Percentiles rank a stretch among this genome's conserved stretches.
Conservation (phyloP, 2,113 vertebrate genomes). For the Budorcas taxicolor region DNA sequence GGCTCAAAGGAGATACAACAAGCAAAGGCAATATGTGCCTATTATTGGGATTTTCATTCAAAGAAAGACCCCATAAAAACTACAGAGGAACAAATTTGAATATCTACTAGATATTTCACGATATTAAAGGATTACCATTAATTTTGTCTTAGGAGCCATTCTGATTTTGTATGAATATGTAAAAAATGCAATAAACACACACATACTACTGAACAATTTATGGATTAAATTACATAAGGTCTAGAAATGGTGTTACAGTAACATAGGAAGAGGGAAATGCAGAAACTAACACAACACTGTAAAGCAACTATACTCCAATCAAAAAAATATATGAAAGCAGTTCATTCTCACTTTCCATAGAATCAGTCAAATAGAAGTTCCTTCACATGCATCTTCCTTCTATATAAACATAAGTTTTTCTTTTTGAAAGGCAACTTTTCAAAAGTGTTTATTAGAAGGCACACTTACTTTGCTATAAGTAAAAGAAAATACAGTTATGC, state of each 20-base stretch:
- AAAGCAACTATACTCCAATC: background rate
- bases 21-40: background rate
- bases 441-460: background rate
- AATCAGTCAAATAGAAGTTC: background rate
- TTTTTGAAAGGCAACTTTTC: background rate
- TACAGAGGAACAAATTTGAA: background rate
- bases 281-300: background rate
- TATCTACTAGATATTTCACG: background rate
- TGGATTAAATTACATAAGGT: background rate
- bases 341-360: background rate
- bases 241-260: background rate
- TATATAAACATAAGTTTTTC: background rate
- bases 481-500: background rate
- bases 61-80: background rate
- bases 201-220: background rate
- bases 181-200: background rate
- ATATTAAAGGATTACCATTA: background rate
- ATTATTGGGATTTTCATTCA: background rate
- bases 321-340: background rate
- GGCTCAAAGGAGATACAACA: background rate
- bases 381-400: background rate
- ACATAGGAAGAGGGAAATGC: background rate
- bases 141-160: background rate
- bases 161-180: background rate
- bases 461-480: background rate